phyloP scores from a whole-genome alignment of 2,797 vertebrate genomes.

The Lepus townsendii region DNA sequence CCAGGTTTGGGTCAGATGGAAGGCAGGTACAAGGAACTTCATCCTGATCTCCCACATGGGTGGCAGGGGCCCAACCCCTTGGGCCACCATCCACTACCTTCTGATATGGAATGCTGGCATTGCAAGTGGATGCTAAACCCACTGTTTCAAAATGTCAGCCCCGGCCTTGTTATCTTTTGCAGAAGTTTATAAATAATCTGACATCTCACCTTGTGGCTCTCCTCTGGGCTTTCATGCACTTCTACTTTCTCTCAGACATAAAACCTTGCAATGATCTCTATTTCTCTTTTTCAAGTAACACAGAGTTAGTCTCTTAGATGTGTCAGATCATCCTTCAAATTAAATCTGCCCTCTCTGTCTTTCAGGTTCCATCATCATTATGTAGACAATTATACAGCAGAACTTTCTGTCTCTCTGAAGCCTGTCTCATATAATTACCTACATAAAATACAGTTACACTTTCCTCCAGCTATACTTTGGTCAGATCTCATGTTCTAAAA shows the following conservation, averaged over 20 bases:
- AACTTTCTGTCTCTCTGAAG: background rate
- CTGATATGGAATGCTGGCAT: too few relatives aligned
- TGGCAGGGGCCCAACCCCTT: too few relatives aligned
- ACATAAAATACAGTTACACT: background rate
- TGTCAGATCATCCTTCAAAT: background rate
- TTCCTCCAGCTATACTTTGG: background rate
- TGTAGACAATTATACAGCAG: background rate
- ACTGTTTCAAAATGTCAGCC: too few relatives aligned
- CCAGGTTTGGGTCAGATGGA: too few relatives aligned
- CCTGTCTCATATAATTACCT: background rate
- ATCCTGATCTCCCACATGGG: too few relatives aligned
- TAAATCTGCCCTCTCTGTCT: background rate
- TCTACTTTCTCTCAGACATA: background rate
- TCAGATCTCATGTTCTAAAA: background rate
- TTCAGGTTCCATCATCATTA: background rate
- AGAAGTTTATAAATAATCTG: background rate
- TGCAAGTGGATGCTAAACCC: too few relatives aligned
- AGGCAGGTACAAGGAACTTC: too few relatives aligned
- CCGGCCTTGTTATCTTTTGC: background rate
- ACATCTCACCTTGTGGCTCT: background rate
- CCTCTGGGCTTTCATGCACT: background rate
- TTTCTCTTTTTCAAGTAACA: slow-evolving; percentile 2
- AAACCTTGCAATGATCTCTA: background rate
- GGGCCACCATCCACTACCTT: too few relatives aligned
- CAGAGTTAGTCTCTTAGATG: background rate